Base-by-base conservation (phyloP, 2,113 vertebrate genomes). In the Cettia cetti region DNA sequence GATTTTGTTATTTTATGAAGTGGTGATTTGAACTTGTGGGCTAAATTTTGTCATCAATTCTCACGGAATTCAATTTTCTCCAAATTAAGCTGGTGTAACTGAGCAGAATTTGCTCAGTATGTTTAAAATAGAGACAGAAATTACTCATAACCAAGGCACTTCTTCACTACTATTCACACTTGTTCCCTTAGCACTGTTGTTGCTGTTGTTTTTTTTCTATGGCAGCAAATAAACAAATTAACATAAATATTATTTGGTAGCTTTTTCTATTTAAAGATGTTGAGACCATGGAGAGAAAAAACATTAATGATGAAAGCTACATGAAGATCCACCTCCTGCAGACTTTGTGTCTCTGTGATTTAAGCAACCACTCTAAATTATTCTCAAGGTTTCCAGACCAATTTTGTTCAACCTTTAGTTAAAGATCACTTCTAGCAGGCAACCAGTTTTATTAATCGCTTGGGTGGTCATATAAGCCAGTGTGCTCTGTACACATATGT, bases 111-210 rank as follows among this genome's bases (percentile, higher is more conserved):
- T 81, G 10, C 26, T 94, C 59, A 78, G 54, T 90, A 35, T 75
- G 72, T 97, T 96, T 97, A 95, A 97, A 97, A 96, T 84, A 95
- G 92, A 78, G 90, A 82, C 57, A 96, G 88, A 96, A 96, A 81
- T 89, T 92, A 94, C 83, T 95, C 50, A 66, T 93, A 57, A 30
- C 60, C 10, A 40, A 88, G 50, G 88, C 81, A 79, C 39, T 71
- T 87, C 77, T 92, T 75, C 79, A 50, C 56, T 94, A 91, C 91
- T 93, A 88, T 96, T 86, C 59, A 84, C 2, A 47, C 63, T 80
- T 69, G 66, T 75, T 89, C 45, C 61, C 89, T 79, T 78, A 90
- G 60, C 50, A 27, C 18, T 50, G 65, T 75, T 92, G 68, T 83
- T 78, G 75, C 68, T 45, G 81, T 76, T 86, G 90, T 76, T 83